Evolutionary conservation across 2,888 invertebrate genomes (phyloP).

Genomic region (Gasteruption jaculator): DNA sequence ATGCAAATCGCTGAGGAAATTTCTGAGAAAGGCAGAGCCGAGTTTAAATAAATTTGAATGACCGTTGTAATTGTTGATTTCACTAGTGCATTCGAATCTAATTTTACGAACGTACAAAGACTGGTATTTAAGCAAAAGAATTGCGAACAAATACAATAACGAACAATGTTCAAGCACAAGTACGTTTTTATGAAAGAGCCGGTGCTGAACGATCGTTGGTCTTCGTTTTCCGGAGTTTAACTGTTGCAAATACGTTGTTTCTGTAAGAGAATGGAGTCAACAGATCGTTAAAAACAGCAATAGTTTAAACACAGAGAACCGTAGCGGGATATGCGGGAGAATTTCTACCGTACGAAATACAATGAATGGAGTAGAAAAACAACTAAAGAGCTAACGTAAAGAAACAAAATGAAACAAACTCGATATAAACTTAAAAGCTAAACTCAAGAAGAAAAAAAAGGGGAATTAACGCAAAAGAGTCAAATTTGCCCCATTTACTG

Average conservation of each 20-base stretch:
- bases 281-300: no score
- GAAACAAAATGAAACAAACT: conserved; percentile 13
- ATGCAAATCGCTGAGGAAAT: no score
- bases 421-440: conserved; percentile 9
- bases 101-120: conserved; percentile 10
- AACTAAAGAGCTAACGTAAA: conserved; percentile 18
- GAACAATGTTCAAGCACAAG: conserved; percentile 4
- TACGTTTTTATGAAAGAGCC: conserved; percentile 53
- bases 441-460: conserved; percentile 12
- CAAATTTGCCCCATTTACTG: conserved; percentile 19
- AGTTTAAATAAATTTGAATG: no score
- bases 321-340: no score
- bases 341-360: no score
- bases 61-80: no score
- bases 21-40: no score
- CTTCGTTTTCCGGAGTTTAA: conserved; percentile 82
- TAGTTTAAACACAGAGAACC: no score
- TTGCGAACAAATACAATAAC: conserved; percentile 4
- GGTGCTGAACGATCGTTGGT: conserved; percentile 84
- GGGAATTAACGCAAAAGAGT: conserved; percentile 4
- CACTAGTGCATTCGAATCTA: no score
- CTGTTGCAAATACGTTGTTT: conserved; percentile 82
- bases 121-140: background rate
- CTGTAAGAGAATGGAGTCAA: no score
- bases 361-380: conserved; percentile 14